Evolutionary conservation across 2,797 vertebrate genomes (phyloP), one percentile per base, ranked within the genome.

Genomic region (Myoxocephalus aenaeus): DNA sequence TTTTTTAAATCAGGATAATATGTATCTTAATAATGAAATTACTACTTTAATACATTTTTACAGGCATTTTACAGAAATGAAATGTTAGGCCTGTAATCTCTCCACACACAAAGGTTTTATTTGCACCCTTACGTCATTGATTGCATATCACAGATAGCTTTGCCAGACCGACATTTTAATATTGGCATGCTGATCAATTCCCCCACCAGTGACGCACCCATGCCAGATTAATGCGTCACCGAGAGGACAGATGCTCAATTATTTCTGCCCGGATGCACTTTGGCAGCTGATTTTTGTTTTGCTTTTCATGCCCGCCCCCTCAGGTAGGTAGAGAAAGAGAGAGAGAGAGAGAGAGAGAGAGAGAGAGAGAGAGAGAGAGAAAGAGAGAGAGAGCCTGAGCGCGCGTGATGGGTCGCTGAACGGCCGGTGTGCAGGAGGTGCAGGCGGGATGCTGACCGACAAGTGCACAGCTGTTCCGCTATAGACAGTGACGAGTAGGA

Each of bases 151-250:
- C 71, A 54, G 22, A 68, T 44, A 25, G 42, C 32, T 20, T 14
- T 54, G 59, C 46, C 75, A 67, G n/a, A 40, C 44, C 72, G 46
- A 46, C 57, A 69, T 77, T 32, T 84, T 48, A 77, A 83, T 79
- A 85, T 77, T 64, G 68, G 70, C 77, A 68, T 18, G 65, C 2
- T 68, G 83, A 88, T 89, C 86, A 76, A 81, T 84, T 68, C 62
- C 57, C 18, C 36, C 13, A 72, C 77, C 72, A 42, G 71, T 91
- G 89, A 90, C 88, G 84, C 87, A 90, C 75, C 66, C 7, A 22
- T 82, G 48, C 10, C 82, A 64, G 70, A 82, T 84, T 54, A 69
- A 70, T 87, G 77, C 84, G 86, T 92, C 89, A 91, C 61, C 38
- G 68, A 73, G 32, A 6, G 73, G 76, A 79, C 87, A 79, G 77